Conservation (phyloP, 2,797 vertebrate genomes). For the Acrossocheilus wenchowensis region DNA sequence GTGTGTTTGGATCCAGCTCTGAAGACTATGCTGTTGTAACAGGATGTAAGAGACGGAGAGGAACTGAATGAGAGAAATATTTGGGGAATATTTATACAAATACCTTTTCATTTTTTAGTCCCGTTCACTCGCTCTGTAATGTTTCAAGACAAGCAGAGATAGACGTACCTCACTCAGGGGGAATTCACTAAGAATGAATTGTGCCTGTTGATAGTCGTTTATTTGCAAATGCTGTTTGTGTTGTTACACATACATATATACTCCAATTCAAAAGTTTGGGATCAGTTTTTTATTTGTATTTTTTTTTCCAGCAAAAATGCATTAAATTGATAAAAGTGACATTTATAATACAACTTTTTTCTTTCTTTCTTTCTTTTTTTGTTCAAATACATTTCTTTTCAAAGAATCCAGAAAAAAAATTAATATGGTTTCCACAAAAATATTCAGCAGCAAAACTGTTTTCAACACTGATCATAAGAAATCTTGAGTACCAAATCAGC, state of each 20-base stretch:
- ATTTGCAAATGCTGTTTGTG: slow-evolving; percentile 6
- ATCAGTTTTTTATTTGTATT: too few relatives aligned
- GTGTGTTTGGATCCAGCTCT: slow-evolving; percentile 22
- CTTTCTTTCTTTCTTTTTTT: not conserved
- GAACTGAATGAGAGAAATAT: slow-evolving; percentile 1
- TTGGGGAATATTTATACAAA: slow-evolving; percentile 1
- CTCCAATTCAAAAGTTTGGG: not conserved
- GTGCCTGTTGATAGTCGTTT: not conserved
- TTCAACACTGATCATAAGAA: not conserved
- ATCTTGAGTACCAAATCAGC: not conserved
- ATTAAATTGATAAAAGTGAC: not conserved
- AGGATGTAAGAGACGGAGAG: slow-evolving; percentile 7
- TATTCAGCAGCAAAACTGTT: not conserved
- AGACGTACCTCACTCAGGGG: not conserved
- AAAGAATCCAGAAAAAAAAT: not conserved
- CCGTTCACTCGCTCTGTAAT: slow-evolving; percentile 1
- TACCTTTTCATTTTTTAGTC: not conserved
- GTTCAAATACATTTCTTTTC: not conserved
- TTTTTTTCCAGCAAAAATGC: not conserved
- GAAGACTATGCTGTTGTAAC: not conserved
- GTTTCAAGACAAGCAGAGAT: not conserved
- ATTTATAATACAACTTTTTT: not conserved
- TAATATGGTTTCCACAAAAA: not conserved
- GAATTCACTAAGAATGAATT: slow-evolving; percentile 4
- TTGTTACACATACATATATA: not conserved